Conservation (phyloP, 2,113 vertebrate genomes). For the Myocastor coypus region DNA sequence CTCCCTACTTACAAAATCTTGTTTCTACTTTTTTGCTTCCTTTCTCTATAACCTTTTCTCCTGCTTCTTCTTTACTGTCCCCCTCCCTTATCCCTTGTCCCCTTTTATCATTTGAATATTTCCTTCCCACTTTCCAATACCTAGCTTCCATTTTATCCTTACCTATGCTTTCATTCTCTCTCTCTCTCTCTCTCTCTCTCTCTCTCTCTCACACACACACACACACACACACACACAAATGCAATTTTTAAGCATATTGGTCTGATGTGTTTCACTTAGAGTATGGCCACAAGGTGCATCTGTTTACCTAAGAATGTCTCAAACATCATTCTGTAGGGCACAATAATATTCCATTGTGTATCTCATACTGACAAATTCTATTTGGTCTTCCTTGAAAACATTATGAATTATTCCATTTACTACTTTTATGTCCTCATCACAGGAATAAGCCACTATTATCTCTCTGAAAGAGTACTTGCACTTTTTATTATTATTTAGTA, state of each 20-base stretch:
- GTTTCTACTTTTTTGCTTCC: background rate
- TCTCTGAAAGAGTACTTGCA: background rate
- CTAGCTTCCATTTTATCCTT: background rate
- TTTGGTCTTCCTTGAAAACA: background rate
- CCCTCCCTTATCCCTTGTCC: background rate
- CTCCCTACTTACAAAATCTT: background rate
- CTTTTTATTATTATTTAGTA: background rate
- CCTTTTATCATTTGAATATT: background rate
- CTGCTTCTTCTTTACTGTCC: too few relatives aligned
- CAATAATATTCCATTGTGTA: background rate
- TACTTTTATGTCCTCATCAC: background rate
- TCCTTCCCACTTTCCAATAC: background rate
- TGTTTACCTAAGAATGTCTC: background rate
- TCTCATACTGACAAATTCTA: background rate
- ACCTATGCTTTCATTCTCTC: background rate
- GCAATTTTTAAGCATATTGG: background rate
- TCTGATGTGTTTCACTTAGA: background rate
- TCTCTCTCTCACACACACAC: background rate
- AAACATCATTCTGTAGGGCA: background rate
- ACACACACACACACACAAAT: background rate
- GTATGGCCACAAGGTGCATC: background rate
- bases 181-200: too few relatives aligned
- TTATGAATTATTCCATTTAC: background rate
- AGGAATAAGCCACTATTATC: background rate
- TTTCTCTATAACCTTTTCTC: background rate